Conservation (phyloP, 2,797 vertebrate genomes). For the Smutsia temminckii region DNA sequence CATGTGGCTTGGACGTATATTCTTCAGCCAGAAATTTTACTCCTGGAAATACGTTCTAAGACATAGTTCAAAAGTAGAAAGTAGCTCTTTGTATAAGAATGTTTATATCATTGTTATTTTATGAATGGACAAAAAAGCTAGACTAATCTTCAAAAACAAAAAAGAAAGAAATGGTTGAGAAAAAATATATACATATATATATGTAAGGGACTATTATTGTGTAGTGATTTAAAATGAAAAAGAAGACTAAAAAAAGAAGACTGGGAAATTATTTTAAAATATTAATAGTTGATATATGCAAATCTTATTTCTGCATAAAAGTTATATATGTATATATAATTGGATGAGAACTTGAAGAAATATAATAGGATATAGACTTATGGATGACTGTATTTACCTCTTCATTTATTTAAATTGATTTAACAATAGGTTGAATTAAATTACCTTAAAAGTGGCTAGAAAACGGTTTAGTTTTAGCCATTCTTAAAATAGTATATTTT, state of each 20-base stretch:
- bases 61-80: conserved; percentile 25
- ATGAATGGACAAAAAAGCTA: not conserved
- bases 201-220: not conserved
- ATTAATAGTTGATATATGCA: not conserved
- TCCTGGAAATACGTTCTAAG: not conserved
- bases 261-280: not conserved
- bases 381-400: not conserved
- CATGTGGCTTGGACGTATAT: not conserved
- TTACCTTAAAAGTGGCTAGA: not conserved
- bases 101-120: not conserved
- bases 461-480: not conserved
- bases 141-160: conserved; percentile 15
- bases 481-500: conserved; percentile 27
- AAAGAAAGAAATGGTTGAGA: not conserved
- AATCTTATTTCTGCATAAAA: not conserved
- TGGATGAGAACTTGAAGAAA: conserved; percentile 20
- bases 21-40: conserved; percentile 40
- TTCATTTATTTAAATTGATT: not conserved
- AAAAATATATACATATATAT: not conserved
- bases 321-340: not conserved
- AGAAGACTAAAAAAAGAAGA: not conserved
- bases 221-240: not conserved
- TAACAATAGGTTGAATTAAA: conserved; percentile 19
- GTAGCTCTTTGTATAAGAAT: not conserved
- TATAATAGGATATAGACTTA: not conserved